Conservation (phyloP, 2,113 vertebrate species). For the Tringa solitaria region DNA sequence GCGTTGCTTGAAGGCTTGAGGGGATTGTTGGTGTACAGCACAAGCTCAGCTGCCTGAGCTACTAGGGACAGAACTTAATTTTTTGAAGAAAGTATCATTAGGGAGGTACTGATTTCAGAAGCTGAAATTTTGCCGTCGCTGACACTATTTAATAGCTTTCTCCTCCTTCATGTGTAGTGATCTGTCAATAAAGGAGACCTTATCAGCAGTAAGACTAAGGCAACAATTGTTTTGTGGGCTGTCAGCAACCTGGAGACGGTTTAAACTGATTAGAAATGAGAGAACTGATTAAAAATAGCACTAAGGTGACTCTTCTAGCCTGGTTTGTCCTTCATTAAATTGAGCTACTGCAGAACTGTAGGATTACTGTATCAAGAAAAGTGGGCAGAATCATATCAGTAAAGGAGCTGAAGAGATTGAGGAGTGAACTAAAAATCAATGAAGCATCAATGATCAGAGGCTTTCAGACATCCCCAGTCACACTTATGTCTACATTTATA, state of each 20-base stretch:
- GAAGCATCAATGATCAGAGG: not conserved
- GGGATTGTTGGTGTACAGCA: not conserved
- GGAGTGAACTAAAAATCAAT: not conserved
- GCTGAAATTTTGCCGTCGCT: not conserved
- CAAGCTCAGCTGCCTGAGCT: not conserved
- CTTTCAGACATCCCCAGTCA: not conserved
- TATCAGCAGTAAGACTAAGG: conserved; percentile 1
- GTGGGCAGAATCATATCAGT: not conserved
- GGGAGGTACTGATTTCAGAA: not conserved
- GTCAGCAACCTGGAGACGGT: not conserved
- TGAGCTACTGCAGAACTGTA: not conserved
- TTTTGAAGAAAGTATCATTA: not conserved
- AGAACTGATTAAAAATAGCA: conserved; percentile 3
- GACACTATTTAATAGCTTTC: not conserved
- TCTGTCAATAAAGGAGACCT: not conserved
- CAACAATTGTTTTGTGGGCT: conserved; percentile 9
- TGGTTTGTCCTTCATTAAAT: conserved; percentile 36
- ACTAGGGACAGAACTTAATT: not conserved
- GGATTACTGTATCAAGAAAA: conserved; percentile 14
- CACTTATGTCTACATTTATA: not conserved
- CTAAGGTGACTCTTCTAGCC: not conserved
- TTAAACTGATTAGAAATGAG: no score
- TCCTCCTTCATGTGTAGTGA: not conserved
- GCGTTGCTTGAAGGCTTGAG: not conserved
- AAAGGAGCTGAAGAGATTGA: not conserved